Evolutionary conservation across 2,797 vertebrate species (phyloP).

Genomic region (Alosa sapidissima): DNA sequence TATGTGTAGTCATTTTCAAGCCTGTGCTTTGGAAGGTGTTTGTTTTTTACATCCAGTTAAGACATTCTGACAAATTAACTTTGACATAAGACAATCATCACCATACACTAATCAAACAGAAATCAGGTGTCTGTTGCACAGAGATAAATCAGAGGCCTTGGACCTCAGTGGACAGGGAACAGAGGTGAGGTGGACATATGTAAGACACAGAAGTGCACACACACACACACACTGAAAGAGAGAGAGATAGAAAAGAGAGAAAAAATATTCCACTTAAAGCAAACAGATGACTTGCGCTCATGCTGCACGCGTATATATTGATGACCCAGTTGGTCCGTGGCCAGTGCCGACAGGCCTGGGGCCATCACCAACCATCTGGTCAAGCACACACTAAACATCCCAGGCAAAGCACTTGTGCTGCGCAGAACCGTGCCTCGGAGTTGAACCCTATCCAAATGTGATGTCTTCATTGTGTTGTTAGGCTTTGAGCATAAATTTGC

Average conservation of each 20-base stretch:
- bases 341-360: constrained; percentile 36
- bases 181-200: constrained; percentile 2
- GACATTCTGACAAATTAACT: background rate
- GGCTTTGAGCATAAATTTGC: background rate
- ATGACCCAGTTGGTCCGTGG: constrained; percentile 48
- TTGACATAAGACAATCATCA: background rate
- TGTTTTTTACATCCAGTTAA: constrained; percentile 19
- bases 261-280: constrained; percentile 36
- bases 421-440: background rate
- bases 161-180: background rate
- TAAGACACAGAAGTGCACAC: constrained; percentile 14
- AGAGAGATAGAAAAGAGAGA: background rate
- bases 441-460: background rate
- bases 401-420: constrained; percentile 17
- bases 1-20: constrained; percentile 33
- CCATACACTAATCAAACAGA: background rate
- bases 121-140: background rate
- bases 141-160: background rate
- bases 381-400: constrained; percentile 23
- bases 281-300: constrained; percentile 50
- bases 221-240: background rate
- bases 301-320: constrained; percentile 31
- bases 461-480: background rate
- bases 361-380: constrained; percentile 47
- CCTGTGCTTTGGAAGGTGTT: constrained; percentile 15